Percentiles rank a stretch among this genome's conserved stretches.
phyloP scores from a whole-genome alignment of 2,797 vertebrate species.

The Adrianichthys oophorus region DNA sequence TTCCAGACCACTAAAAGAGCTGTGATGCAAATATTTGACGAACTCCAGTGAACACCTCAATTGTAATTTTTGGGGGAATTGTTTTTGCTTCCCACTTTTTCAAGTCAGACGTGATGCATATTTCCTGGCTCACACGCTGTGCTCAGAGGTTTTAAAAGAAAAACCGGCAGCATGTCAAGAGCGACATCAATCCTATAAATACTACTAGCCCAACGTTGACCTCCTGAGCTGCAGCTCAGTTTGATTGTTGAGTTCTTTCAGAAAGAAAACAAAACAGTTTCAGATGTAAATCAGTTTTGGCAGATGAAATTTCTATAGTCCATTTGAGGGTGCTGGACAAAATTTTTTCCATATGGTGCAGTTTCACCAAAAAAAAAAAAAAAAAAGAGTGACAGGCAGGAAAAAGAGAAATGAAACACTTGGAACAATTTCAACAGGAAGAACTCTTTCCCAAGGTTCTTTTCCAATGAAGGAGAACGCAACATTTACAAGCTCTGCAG shows the following conservation, averaged over 20 bases:
- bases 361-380: slow-evolving; percentile 28
- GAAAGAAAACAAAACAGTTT: slow-evolving; percentile 28
- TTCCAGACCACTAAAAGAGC: slow-evolving; percentile 8
- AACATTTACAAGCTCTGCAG: slow-evolving; percentile 36
- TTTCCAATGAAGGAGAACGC: slow-evolving; percentile 17
- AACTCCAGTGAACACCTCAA: slow-evolving; percentile 24
- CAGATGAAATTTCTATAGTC: slow-evolving; percentile 54
- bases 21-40: slow-evolving; percentile 14
- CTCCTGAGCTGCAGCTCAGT: slow-evolving; percentile 29
- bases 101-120: slow-evolving; percentile 40
- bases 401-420: slow-evolving; percentile 21
- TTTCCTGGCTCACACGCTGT: slow-evolving; percentile 20
- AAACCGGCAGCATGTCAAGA: slow-evolving; percentile 20
- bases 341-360: slow-evolving; percentile 70
- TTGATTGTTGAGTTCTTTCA: slow-evolving; percentile 18
- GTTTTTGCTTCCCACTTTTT: slow-evolving; percentile 31
- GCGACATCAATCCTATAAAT: slow-evolving; percentile 30
- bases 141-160: slow-evolving; percentile 24
- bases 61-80: slow-evolving; percentile 13
- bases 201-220: slow-evolving; percentile 26
- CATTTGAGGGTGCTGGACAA: slow-evolving; percentile 55
- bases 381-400: slow-evolving; percentile 8
- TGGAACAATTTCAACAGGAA: slow-evolving; percentile 36
- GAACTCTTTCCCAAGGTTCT: slow-evolving; percentile 15
- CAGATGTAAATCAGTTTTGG: slow-evolving; percentile 44